Base-by-base conservation (phyloP, 1,140 invertebrate species). In the Eupristina koningsbergeri region DNA sequence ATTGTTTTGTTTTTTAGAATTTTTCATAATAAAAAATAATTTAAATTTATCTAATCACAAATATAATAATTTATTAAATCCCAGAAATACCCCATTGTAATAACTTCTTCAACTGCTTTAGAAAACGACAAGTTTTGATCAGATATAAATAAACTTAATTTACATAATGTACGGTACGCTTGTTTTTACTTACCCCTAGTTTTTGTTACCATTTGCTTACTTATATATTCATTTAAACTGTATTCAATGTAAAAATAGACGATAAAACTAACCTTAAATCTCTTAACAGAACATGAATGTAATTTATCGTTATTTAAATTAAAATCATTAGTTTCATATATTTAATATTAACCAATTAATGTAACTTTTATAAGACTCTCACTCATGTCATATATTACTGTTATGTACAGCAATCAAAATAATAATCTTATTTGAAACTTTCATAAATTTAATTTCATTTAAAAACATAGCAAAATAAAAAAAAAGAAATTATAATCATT, bases 141-240 rank as follows among this genome's bases (percentile, higher is more conserved):
- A 61, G 58, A 81, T 53, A 74, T 31, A 41, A 47, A 74, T 50
- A 41, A 67, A 15, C 58, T 29, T 36, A 81, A 81, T 73, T 81
- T 74, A 74, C 74, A 41, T 58, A 81, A 41, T 29, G 36, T 26
- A 26, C 17, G 26, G 29, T 45, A 75, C 45, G 67, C 22, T 47
- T 53, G 11, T 26, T 31, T 74, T 71, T 67, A 47, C 58, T 36
- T 0, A 26, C 9, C 19, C 5, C 15, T 39, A 26, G 17, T 7
- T 73, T 53, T 81, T 63, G 11, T 34, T 39, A 22, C 31, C n/a
- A n/a, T 19, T 63, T 80, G 50, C 31, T n/a, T 67, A 34, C 41
- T n/a, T 31, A 11, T 17, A 50, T 5, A 53, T 26, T 19, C 9
- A 1, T 26, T 26, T 80, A n/a, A 47, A 50, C 22, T 47, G n/a